Evolutionary conservation across 2,888 invertebrate genomes (phyloP).

Genomic region (Drosophila subquinaria): DNA sequence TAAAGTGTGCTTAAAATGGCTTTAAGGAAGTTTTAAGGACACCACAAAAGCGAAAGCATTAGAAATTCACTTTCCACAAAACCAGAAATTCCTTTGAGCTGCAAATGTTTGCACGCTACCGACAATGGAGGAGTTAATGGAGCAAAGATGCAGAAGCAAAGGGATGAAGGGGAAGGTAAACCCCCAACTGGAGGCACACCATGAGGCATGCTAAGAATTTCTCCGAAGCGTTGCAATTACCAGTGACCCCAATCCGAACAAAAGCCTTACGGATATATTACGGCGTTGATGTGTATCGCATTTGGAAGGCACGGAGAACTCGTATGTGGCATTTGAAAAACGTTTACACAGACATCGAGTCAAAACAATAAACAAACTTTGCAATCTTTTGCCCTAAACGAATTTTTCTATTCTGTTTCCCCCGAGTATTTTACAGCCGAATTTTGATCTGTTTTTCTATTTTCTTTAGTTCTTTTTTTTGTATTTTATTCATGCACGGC

Average conservation of each 20-base stretch:
- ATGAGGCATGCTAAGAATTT: constrained; percentile 48
- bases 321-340: constrained; percentile 18
- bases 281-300: constrained; percentile 32
- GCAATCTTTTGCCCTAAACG: constrained; percentile 9
- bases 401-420: constrained; percentile 5
- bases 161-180: not conserved
- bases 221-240: constrained; percentile 68
- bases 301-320: not conserved
- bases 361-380: constrained; percentile 27
- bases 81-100: constrained; percentile 54
- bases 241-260: constrained; percentile 65
- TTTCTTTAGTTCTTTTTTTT: constrained; percentile 1
- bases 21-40: constrained; percentile 3
- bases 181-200: constrained; percentile 17
- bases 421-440: not conserved
- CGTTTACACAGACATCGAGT: constrained; percentile 1
- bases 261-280: constrained; percentile 42
- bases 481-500: constrained; percentile 15
- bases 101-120: constrained; percentile 73
- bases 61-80: constrained; percentile 70
- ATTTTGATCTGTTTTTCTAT: constrained; percentile 2
- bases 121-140: constrained; percentile 3
- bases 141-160: not conserved
- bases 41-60: constrained; percentile 55
- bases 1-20: not conserved